Evolutionary conservation across 2,113 vertebrate species (phyloP), one percentile per base, ranked within the genome.

Genomic region (Eclectus roratus): DNA sequence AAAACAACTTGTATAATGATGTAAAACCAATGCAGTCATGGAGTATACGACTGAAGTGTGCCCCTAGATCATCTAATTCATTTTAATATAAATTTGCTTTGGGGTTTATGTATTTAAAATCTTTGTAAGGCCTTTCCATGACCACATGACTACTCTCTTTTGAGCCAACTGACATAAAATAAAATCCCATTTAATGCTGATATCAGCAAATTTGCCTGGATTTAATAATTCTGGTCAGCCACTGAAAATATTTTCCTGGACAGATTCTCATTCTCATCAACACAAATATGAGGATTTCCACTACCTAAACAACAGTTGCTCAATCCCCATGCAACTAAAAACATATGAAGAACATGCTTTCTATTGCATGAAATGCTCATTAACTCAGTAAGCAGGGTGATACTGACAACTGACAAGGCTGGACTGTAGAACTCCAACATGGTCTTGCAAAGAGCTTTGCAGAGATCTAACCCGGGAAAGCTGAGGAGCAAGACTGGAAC

Each of bases 191-290:
- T 81, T 91, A 90, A 72, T 76, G 39, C 44, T 87, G 33, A 31
- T 84, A 71, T 71, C 31, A 39, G 52, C 80, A 85, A 55, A 76
- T 19, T 79, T 65, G 21, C 8, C 2, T 61, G 47, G 13, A 84
- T 58, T 88, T 91, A 65, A 17, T 92, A 39, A 69, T 69, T 82
- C 41, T 79, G 7, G 61, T 91, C 56, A 85, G 61, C 27, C 84
- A 89, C 44, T 47, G 41, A 92, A 86, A 74, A 35, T 55, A 73
- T 68, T 86, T 95, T 88, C 63, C 88, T 93, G 70, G 71, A 76
- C 14, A 70, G 49, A 82, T 37, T 78, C 61, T 78, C 83, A 58
- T 68, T 60, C 60, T 80, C 80, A 84, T 60, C 33, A 56, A 68
- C 60, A 39, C 4, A 88, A 93, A 20, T 12, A 91, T 71, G 49